Percentiles rank a stretch among this genome's conserved stretches.
Conservation (phyloP, 2,113 vertebrate genomes). For the Catagonus wagneri region DNA sequence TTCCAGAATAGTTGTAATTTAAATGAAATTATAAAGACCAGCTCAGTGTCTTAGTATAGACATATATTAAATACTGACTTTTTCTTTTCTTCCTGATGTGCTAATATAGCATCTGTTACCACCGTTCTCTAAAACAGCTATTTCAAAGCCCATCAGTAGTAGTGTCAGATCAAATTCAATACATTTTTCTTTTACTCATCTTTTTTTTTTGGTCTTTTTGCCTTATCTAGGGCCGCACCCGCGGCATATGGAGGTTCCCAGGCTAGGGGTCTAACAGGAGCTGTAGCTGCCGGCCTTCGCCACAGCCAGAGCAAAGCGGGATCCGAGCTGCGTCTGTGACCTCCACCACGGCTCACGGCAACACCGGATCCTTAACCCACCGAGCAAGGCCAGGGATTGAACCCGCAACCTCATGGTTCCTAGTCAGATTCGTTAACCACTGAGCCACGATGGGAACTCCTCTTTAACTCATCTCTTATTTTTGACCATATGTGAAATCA, state of each 20-base stretch:
- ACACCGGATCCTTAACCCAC: too few species aligned
- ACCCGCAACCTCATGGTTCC: too few species aligned
- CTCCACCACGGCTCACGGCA: too few species aligned
- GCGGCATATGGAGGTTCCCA: too few species aligned
- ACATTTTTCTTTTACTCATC: neutral
- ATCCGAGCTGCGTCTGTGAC: too few species aligned
- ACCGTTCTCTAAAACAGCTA: neutral
- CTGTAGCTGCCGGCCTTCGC: too few species aligned
- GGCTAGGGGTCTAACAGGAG: too few species aligned
- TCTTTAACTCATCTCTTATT: neutral
- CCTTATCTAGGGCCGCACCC: too few species aligned
- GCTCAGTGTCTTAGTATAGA: neutral
- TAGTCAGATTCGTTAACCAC: too few species aligned
- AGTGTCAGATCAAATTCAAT: neutral
- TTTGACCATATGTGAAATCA: neutral
- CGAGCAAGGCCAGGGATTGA: too few species aligned
- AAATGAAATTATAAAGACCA: neutral
- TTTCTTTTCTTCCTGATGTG: neutral
- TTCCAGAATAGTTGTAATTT: neutral
- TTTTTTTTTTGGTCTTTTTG: neutral
- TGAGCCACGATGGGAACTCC: too few species aligned
- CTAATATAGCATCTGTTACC: neutral
- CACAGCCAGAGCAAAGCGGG: too few species aligned
- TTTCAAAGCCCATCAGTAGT: neutral
- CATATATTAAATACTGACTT: neutral